These are phyloP conservation scores for Ornithoptera priamus DNA, from an alignment of 2,888 invertebrate species.

Conservation along the genomic window DNA sequence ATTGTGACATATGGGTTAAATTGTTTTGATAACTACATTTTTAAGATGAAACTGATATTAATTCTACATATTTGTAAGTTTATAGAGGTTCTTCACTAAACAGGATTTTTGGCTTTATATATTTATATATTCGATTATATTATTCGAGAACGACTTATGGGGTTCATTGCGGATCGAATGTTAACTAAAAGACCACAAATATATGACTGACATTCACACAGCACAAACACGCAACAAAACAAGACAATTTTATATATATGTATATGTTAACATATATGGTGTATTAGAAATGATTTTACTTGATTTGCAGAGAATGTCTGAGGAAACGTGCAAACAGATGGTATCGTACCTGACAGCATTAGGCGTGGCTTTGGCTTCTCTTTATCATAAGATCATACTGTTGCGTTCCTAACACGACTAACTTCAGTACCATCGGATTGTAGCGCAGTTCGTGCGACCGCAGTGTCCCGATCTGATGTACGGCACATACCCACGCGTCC, in stretches of 20 bases:
- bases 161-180: no score
- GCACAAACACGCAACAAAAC: conserved; percentile 30
- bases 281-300: conserved; percentile 74
- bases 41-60: no score
- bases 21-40: no score
- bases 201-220: conserved; percentile 26
- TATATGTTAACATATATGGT: conserved; percentile 38
- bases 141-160: no score
- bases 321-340: conserved; percentile 91
- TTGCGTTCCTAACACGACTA: conserved; percentile 76
- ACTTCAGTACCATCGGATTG: conserved; percentile 60
- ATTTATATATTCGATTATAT: no score
- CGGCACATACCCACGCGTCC: conserved; percentile 42
- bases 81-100: no score
- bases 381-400: conserved; percentile 73
- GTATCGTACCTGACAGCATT: conserved; percentile 79
- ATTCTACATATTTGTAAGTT: no score
- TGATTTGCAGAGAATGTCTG: conserved; percentile 90
- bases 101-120: no score
- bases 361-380: conserved; percentile 79
- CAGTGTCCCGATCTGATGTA: conserved; percentile 47
- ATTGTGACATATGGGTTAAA: no score
- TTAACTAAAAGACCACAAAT: background rate
- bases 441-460: conserved; percentile 55
- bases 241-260: conserved; percentile 36